phyloP scores from a whole-genome alignment of 2,113 vertebrate genomes.

The Datnioides undecimradiatus region DNA sequence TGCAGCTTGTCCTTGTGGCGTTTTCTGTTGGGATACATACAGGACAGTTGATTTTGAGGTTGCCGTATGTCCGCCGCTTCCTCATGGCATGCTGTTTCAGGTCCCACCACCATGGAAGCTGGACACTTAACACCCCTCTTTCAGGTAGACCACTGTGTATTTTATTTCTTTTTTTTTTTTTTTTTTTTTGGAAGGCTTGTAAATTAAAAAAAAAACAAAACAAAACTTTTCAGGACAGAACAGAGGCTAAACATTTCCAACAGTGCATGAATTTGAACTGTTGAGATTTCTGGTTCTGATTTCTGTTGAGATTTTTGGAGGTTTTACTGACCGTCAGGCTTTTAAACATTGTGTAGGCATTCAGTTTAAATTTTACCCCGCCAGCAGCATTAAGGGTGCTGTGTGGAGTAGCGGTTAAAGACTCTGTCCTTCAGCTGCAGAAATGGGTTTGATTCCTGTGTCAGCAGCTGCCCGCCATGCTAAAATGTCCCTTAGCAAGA shows the following conservation, averaged over 20 bases:
- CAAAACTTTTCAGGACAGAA: background rate
- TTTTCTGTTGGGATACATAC: slow-evolving; percentile 43
- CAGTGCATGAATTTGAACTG: background rate
- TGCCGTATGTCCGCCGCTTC: slow-evolving; percentile 39
- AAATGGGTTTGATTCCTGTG: slow-evolving; percentile 47
- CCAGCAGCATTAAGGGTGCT: slow-evolving; percentile 32
- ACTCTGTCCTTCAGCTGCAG: slow-evolving; percentile 53
- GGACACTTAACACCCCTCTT: slow-evolving; percentile 72
- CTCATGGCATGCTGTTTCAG: slow-evolving; percentile 85
- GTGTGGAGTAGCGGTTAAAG: slow-evolving; percentile 18
- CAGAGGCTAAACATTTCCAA: background rate
- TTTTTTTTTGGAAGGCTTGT: slow-evolving; percentile 7
- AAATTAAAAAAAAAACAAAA: too few species aligned
- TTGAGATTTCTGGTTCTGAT: too few species aligned
- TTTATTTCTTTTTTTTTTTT: slow-evolving; percentile 42
- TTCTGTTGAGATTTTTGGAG: too few species aligned
- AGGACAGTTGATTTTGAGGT: slow-evolving; percentile 25
- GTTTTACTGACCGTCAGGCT: background rate
- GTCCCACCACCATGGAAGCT: slow-evolving; percentile 75
- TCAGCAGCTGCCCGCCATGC: slow-evolving; percentile 47
- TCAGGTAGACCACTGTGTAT: slow-evolving; percentile 75
- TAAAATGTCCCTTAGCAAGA: slow-evolving; percentile 53
- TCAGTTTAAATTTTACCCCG: slow-evolving; percentile 40
- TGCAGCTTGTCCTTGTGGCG: slow-evolving; percentile 14
- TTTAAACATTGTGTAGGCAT: slow-evolving; percentile 24